phyloP scores from a whole-genome alignment of 2,797 vertebrate genomes.

The Mormyrops boulengeri region DNA sequence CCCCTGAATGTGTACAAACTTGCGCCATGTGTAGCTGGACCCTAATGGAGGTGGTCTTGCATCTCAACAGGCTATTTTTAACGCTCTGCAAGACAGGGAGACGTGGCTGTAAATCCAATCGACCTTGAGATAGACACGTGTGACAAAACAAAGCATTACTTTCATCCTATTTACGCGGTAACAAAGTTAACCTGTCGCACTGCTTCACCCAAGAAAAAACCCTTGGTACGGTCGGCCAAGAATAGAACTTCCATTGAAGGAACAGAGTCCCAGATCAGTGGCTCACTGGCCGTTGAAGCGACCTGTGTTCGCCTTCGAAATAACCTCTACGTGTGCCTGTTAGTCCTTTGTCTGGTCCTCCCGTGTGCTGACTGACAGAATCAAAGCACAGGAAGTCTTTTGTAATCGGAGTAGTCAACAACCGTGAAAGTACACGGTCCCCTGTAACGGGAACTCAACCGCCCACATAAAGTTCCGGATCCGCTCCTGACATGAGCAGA shows the following conservation, averaged over 20 bases:
- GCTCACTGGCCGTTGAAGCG: not conserved
- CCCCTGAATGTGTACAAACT: not conserved
- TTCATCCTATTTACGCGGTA: not conserved
- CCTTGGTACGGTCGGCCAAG: not conserved
- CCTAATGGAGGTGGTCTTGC: not conserved
- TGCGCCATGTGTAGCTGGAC: not conserved
- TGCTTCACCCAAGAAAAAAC: not conserved
- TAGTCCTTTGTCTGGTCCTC: not conserved
- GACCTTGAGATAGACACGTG: not conserved
- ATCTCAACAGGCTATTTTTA: not conserved
- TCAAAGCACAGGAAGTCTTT: slow-evolving; percentile 12
- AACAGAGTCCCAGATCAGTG: not conserved
- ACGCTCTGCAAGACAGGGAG: not conserved
- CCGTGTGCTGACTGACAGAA: not conserved
- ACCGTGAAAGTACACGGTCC: not conserved
- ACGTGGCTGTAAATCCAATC: not conserved
- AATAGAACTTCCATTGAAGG: not conserved
- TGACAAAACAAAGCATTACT: not conserved
- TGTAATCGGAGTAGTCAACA: not conserved
- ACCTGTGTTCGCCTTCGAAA: not conserved
- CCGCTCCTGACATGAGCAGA: not conserved
- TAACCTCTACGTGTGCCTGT: not conserved
- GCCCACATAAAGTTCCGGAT: not conserved
- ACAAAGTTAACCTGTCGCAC: not conserved
- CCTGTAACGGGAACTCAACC: not conserved